Evolutionary conservation across 2,888 invertebrate species (phyloP), one percentile per base, ranked within the genome.

Genomic region (Ennomos quercinarius): DNA sequence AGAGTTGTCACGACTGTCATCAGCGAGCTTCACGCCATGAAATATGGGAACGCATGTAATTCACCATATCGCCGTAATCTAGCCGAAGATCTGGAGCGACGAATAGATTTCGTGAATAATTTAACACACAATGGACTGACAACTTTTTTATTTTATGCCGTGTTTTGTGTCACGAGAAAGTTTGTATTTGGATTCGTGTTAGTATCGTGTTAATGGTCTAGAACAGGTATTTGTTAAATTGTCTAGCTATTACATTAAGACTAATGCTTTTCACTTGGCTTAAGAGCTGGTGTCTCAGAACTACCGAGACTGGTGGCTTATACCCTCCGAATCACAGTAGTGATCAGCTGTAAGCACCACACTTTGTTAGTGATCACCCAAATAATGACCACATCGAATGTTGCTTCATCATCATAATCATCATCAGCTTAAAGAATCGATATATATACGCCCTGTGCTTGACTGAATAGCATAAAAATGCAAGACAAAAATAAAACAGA

Each of bases 81-180:
- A 77, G 63, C 63, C 76, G 71, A 78, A 84, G 83, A 89, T 89
- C 84, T 86, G 76, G 84, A 86, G 85, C 86, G 86, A 74, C 84
- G 84, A 87, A 86, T 84, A 81, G 78, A 84, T 85, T 87, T 86
- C 87, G 88, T 91, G 88, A 87, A 90, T 89, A 90, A 90, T 91
- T 90, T 87, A 86, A 83, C 82, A 85, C 77, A 89, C 87, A 87
- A 88, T 87, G 84, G 84, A 70, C 83, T 86, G 87, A 78, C 86
- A 87, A 86, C 81, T 83, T 81, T 84, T 66, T 80, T 84, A 80
- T 83, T 83, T 75, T 79, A 80, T 83, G 80, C 72, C 72, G 67
- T 50, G 39, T 10, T 45, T 50, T 12, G 39, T 48, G 58, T 61
- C 50, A 44, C 54, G 62, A 55, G 63, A 68, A 68, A 64, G 60